These are phyloP conservation scores for Leptoclinus maculatus DNA, from an alignment of 2,797 vertebrate species.

Conservation along the genomic window DNA sequence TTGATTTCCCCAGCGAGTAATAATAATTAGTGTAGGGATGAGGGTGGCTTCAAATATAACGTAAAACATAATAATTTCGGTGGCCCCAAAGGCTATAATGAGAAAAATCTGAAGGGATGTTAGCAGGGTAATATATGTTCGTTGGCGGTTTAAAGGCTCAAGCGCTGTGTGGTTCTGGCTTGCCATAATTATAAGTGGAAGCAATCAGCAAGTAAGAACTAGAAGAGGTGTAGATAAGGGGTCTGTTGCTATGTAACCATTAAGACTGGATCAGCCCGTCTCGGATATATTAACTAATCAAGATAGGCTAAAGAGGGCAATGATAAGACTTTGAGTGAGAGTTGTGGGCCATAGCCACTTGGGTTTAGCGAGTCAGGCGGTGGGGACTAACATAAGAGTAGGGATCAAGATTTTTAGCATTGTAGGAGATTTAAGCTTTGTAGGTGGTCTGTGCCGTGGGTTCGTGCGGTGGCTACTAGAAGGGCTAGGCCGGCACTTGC, in stretches of 20 bases:
- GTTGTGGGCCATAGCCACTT: fast-evolving
- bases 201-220: slow-evolving; percentile 40
- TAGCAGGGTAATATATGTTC: fast-evolving
- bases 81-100: too few relatives aligned
- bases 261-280: fast-evolving
- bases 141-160: slow-evolving; percentile 28
- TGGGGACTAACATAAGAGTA: slow-evolving; percentile 23
- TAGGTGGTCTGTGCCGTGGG: slow-evolving; percentile 37
- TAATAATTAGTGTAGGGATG: slow-evolving; percentile 38
- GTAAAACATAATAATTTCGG: slow-evolving; percentile 54
- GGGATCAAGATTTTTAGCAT: too few relatives aligned
- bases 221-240: slow-evolving; percentile 19
- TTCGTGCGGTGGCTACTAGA: slow-evolving; percentile 44
- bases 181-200: slow-evolving; percentile 47
- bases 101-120: slow-evolving; percentile 39
- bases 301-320: fast-evolving
- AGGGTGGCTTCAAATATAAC: slow-evolving; percentile 67
- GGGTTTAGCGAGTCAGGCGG: too few relatives aligned
- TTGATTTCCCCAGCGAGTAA: slow-evolving; percentile 61
- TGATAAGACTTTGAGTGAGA: fast-evolving
- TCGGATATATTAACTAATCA: not conserved
- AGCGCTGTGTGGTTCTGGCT: slow-evolving; percentile 37
- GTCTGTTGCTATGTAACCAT: fast-evolving
- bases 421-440: slow-evolving; percentile 57
- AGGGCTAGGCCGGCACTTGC: slow-evolving; percentile 52